These are phyloP conservation scores for Petrocephalus microphthalmus DNA, from an alignment of 2,113 vertebrate species.

Conservation along the genomic window DNA sequence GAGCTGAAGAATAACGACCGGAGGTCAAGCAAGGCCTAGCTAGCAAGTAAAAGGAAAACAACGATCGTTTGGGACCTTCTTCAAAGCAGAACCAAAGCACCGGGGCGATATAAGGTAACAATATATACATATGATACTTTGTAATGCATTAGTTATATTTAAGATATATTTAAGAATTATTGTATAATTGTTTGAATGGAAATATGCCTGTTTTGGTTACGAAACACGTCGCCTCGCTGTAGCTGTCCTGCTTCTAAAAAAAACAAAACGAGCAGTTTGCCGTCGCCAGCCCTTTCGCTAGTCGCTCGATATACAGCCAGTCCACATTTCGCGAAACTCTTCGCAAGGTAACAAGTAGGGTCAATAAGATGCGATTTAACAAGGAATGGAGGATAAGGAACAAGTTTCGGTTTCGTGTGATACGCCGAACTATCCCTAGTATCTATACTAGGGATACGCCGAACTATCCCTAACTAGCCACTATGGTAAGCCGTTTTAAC, in stretches of 20 bases:
- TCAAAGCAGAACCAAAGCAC: background rate
- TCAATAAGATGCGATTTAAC: background rate
- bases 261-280: background rate
- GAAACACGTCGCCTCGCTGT: too few relatives aligned
- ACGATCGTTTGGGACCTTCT: constrained; percentile 12
- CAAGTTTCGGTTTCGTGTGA: background rate
- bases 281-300: background rate
- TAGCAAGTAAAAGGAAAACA: background rate
- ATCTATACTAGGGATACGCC: too few relatives aligned
- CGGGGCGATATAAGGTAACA: constrained; percentile 14
- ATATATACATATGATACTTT: background rate
- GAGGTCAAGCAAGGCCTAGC: constrained; percentile 25
- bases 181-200: background rate
- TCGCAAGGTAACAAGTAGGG: background rate
- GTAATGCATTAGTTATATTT: background rate
- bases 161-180: background rate
- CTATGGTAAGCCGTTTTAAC: too few relatives aligned
- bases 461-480: too few relatives aligned
- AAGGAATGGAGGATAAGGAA: background rate
- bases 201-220: background rate
- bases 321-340: background rate
- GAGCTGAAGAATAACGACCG: background rate
- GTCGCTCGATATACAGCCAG: background rate
- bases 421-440: background rate
- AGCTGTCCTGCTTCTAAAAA: background rate